Percentiles rank a stretch among this genome's conserved stretches.
These are phyloP conservation scores for Lophochroa leadbeateri DNA, from an alignment of 2,113 vertebrate species.

Conservation along the genomic window DNA sequence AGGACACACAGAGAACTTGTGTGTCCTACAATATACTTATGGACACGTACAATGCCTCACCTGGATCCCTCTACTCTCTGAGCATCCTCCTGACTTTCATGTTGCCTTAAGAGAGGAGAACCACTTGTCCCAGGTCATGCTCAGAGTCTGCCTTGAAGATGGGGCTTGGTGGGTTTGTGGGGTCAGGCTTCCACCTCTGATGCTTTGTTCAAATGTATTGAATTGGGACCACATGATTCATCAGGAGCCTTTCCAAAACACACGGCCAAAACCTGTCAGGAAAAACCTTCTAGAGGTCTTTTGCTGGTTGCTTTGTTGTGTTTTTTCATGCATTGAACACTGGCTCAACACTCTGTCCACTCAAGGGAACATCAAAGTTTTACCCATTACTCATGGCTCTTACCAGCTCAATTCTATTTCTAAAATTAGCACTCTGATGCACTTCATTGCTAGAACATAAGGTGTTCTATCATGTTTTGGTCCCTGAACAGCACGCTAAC, in stretches of 20 bases:
- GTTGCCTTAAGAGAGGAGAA: background rate
- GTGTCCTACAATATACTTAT: background rate
- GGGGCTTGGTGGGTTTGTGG: background rate
- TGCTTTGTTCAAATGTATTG: fast-evolving
- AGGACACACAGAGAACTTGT: no score
- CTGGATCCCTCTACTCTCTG: background rate
- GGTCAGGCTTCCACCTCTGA: background rate
- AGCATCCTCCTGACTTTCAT: background rate
- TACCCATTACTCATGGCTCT: background rate
- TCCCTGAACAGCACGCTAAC: background rate
- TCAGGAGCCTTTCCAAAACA: background rate
- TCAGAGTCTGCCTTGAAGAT: background rate
- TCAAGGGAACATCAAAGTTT: background rate
- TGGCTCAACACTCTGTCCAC: background rate
- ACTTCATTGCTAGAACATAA: background rate
- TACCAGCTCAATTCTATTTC: background rate
- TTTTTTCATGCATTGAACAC: background rate
- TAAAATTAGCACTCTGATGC: background rate
- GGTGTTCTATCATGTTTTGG: background rate
- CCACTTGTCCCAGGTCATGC: fast-evolving
- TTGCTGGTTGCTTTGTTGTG: background rate
- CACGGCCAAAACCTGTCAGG: background rate
- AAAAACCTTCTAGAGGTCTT: background rate
- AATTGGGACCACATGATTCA: fast-evolving
- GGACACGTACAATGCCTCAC: fast-evolving